phyloP scores from a whole-genome alignment of 2,888 invertebrate species.

The Eubasilissa splendida region DNA sequence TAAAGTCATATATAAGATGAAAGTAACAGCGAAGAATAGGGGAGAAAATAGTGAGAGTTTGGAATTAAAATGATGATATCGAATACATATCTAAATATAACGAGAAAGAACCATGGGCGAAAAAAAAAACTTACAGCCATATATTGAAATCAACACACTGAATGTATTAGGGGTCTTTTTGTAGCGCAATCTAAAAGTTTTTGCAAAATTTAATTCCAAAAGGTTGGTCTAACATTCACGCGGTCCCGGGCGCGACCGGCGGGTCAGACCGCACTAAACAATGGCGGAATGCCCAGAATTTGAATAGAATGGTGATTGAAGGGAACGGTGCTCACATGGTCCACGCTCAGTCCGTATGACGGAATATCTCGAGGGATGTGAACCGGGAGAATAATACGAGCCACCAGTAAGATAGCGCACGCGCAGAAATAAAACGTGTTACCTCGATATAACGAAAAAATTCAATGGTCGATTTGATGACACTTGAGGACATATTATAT shows the following conservation, averaged over 20 bases:
- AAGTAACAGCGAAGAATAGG: too few relatives aligned
- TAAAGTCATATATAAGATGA: too few relatives aligned
- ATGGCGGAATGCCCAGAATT: conserved; percentile 7
- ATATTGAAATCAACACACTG: too few relatives aligned
- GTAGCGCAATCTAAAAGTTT: conserved; percentile 6
- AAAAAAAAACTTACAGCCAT: too few relatives aligned
- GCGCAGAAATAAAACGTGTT: background rate
- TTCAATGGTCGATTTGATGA: too few relatives aligned
- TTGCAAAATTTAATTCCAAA: conserved; percentile 29
- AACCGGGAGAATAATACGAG: background rate
- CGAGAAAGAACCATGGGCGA: too few relatives aligned
- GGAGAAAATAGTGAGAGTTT: too few relatives aligned
- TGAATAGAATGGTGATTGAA: conserved; percentile 12
- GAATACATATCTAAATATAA: too few relatives aligned
- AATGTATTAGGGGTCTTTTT: too few relatives aligned
- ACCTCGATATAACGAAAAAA: too few relatives aligned
- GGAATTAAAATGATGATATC: too few relatives aligned
- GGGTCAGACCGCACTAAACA: background rate
- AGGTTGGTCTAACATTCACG: conserved; percentile 24
- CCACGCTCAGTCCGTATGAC: background rate
- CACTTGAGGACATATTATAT: too few relatives aligned
- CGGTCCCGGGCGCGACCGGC: conserved; percentile 2
- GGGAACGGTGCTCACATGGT: conserved; percentile 5
- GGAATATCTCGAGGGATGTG: conserved; percentile 28
- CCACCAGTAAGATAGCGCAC: background rate